These are phyloP conservation scores for Squalus acanthias DNA, from an alignment of 2,797 vertebrate genomes.

Conservation along the genomic window DNA sequence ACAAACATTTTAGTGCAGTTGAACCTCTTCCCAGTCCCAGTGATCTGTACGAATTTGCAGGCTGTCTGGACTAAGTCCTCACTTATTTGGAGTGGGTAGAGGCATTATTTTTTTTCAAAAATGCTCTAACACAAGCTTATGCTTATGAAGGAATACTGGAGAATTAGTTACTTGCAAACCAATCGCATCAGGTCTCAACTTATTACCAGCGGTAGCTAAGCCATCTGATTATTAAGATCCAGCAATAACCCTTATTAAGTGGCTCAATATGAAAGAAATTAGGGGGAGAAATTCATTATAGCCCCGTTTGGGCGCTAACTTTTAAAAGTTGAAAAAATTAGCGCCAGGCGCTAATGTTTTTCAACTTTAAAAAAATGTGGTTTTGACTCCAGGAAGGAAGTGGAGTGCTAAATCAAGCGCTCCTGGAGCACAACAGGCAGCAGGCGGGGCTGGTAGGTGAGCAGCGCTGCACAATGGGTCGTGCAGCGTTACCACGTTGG, in stretches of 20 bases:
- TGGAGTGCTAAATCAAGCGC: too few relatives aligned
- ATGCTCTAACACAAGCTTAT: not conserved
- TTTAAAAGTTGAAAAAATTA: too few relatives aligned
- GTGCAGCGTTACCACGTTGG: too few relatives aligned
- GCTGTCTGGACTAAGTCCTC: not conserved
- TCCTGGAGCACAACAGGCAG: too few relatives aligned
- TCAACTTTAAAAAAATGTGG: too few relatives aligned
- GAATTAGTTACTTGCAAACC: not conserved
- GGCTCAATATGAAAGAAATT: not conserved
- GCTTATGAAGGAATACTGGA: not conserved
- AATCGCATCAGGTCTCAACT: not conserved
- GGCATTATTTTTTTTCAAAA: not conserved
- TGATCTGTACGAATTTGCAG: not conserved
- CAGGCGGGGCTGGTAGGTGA: too few relatives aligned
- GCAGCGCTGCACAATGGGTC: too few relatives aligned
- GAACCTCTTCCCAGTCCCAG: not conserved
- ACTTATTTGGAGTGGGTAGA: not conserved
- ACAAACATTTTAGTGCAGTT: not conserved
- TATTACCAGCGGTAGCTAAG: not conserved
- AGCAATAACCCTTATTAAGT: not conserved
- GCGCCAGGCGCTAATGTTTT: too few relatives aligned
- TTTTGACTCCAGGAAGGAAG: too few relatives aligned
- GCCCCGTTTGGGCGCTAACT: too few relatives aligned
- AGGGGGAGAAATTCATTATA: too few relatives aligned
- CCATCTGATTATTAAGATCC: not conserved